Evolutionary conservation across 2,888 invertebrate species (phyloP), one percentile per base, ranked within the genome.

Genomic region (Aspidapion aeneum): DNA sequence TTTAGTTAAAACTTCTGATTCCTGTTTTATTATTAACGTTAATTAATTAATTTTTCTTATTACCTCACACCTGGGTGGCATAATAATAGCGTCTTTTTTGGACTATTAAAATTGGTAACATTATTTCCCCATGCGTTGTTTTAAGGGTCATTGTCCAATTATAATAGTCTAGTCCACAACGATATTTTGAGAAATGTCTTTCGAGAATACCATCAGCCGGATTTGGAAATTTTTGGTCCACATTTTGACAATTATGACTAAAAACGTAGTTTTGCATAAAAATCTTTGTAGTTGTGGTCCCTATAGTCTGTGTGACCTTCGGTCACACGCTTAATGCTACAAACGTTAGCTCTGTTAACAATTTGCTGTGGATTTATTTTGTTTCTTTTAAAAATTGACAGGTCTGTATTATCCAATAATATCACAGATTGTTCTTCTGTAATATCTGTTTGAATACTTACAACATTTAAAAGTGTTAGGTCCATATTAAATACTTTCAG

Each of bases 181-280:
- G 16, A 16, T 50, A 62, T 52, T 35, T 35, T 35, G 35, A 3
- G 12, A 35, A 35, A 35, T 35, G 5, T 35, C 35, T 51, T 19
- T 58, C 62, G 16, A 62, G 35, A 20, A 62, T 62, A 3, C 52
- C 62, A 19, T 62, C 58, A 2, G 54, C 3, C 17, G 62, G 62
- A 2, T 59, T 54, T 12, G 59, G 59, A 20, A 63, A 63, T 20
- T 59, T 5, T 16, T 5, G 1, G 48, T 55, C 18, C 1, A 63
- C 59, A 16, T 59, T 50, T 17, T 63, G 55, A 58, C 60, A 63
- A 7, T 21, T 7, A 18, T 58, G 48, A 12, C 35, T 21, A n/a
- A 61, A 12, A n/a, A 12, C 16, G 17, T 57, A n/a, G 21, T 20
- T 21, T 9, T 61, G 55, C 18, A 61, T 12, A 17, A 22, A 48